A percentile compares a stretch with the other conserved stretches of the same genome.
These are phyloP conservation scores for Steatornis caripensis DNA, from an alignment of 2,113 vertebrate species.

Conservation along the genomic window DNA sequence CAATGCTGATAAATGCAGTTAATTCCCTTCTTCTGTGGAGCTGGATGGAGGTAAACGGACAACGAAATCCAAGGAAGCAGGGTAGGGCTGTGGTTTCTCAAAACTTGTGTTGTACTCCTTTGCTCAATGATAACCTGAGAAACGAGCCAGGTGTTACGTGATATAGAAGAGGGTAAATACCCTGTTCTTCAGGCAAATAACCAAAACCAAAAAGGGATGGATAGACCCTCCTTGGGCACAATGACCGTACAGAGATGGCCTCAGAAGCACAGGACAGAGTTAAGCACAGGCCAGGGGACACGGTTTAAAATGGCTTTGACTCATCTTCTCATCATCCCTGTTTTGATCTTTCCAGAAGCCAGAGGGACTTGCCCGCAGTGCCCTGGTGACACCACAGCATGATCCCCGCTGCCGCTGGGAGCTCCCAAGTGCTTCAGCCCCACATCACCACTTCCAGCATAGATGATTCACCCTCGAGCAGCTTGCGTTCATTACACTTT, in stretches of 20 bases:
- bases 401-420: rapidly evolving
- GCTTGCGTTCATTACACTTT: neutral
- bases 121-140: neutral
- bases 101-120: neutral
- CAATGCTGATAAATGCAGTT: neutral
- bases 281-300: neutral
- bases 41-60: neutral
- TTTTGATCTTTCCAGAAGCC: neutral
- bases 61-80: neutral
- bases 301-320: neutral
- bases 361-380: neutral
- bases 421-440: rapidly evolving
- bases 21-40: neutral
- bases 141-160: rapidly evolving
- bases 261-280: neutral
- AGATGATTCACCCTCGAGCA: rapidly evolving
- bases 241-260: neutral
- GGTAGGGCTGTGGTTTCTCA: neutral
- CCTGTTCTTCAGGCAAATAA: neutral
- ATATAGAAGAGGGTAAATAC: neutral
- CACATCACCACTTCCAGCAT: rapidly evolving
- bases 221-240: neutral
- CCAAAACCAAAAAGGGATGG: neutral
- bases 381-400: neutral
- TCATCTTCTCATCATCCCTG: neutral